Conservation (phyloP, 2,797 vertebrate genomes). For the Sarcoramphus papa region DNA sequence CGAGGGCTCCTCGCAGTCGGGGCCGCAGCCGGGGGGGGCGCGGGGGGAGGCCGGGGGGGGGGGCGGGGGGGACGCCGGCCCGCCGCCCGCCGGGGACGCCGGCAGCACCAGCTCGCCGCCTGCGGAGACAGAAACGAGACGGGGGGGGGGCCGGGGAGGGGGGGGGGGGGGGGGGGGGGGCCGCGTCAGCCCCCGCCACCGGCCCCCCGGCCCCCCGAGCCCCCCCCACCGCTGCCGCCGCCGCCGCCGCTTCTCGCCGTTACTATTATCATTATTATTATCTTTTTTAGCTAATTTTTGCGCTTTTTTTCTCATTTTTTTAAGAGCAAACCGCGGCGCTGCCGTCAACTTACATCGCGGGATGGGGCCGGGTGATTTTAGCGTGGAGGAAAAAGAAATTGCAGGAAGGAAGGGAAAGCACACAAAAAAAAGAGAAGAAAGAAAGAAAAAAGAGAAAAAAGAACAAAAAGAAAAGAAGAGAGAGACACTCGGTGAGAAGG, state of each 20-base stretch:
- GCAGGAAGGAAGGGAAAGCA: constrained; percentile 91
- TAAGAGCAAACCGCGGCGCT: constrained; percentile 97
- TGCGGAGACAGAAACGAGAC: constrained; percentile 72
- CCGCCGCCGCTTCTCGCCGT: background rate
- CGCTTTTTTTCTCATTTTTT: background rate
- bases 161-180: background rate
- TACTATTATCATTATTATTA: background rate
- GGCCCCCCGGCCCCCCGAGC: constrained; percentile 16
- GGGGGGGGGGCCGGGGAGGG: background rate
- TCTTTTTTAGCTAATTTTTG: background rate
- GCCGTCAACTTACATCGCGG: constrained; percentile 99
- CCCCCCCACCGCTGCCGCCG: background rate
- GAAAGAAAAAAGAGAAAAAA: background rate
- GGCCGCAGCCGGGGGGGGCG: constrained; percentile 83
- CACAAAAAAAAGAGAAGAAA: constrained; percentile 43
- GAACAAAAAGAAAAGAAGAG: background rate
- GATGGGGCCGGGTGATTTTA: constrained; percentile 99
- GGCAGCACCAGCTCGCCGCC: constrained; percentile 98
- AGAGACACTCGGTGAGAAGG: constrained; percentile 87
- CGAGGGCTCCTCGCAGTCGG: constrained; percentile 90
- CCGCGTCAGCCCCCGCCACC: background rate
- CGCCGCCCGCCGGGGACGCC: constrained; percentile 77
- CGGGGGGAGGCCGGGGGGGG: constrained; percentile 83
- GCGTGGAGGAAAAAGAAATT: constrained; percentile 96
- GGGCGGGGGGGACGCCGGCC: constrained; percentile 58